Evolutionary conservation across 2,888 invertebrate genomes (phyloP).

Genomic region (Ephialtes manifestator): DNA sequence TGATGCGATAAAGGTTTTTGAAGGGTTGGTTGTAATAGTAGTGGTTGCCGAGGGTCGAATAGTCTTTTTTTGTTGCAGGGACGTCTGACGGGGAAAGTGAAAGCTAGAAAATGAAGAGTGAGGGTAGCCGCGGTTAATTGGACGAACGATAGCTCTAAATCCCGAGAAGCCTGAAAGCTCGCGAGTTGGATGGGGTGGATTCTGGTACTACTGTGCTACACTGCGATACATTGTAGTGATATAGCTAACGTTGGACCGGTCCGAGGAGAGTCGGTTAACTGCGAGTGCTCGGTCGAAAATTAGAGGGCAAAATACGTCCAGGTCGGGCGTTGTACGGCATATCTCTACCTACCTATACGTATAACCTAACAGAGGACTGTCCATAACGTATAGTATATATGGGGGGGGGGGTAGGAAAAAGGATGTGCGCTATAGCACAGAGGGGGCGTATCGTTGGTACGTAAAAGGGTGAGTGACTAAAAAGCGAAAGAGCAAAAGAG

Average conservation of each 20-base stretch:
- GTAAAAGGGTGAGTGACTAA: conserved; percentile 53
- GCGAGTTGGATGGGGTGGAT: conserved; percentile 46
- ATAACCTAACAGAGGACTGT: conserved; percentile 40
- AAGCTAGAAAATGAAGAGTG: conserved; percentile 60
- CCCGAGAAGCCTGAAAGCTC: conserved; percentile 74
- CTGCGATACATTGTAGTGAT: conserved; percentile 23
- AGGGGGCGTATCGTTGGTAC: conserved; percentile 31
- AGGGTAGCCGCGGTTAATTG: conserved; percentile 77
- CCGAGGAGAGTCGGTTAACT: conserved; percentile 63
- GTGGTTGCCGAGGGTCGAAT: conserved; percentile 36
- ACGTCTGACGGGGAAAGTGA: conserved; percentile 49
- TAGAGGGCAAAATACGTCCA: conserved; percentile 74
- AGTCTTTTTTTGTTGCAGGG: conserved; percentile 57
- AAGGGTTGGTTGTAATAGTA: conserved; percentile 44
- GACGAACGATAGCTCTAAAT: conserved; percentile 80
- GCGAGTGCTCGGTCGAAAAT: conserved; percentile 77
- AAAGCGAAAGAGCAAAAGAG: conserved; percentile 67
- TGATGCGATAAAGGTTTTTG: conserved; percentile 31
- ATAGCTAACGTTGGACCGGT: conserved; percentile 46
- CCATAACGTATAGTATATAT: conserved; percentile 45
- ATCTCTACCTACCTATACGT: conserved; percentile 27
- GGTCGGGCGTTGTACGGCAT: conserved; percentile 22
- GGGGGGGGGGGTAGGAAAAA: conserved; percentile 45
- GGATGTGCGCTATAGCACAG: conserved; percentile 24
- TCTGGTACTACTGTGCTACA: conserved; percentile 17